phyloP scores from a whole-genome alignment of 2,797 vertebrate species.

The Linurgus olivaceus region DNA sequence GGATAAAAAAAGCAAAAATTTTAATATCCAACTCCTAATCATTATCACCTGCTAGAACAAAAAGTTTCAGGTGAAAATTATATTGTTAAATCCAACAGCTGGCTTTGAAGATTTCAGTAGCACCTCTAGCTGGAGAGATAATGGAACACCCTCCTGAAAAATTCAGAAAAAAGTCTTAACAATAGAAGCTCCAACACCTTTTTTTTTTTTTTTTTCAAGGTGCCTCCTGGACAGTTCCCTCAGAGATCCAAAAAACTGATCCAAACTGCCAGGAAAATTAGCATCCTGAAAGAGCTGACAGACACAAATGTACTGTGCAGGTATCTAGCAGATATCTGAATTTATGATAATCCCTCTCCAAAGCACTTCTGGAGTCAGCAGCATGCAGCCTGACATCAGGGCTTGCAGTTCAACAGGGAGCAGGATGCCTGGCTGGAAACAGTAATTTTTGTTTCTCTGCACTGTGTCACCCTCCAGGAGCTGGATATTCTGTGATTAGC shows the following conservation, averaged over 20 bases:
- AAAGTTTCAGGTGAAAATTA: slow-evolving; percentile 64
- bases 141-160: slow-evolving; percentile 27
- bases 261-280: neutral
- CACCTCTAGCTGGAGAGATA: slow-evolving; percentile 41
- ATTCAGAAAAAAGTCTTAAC: neutral
- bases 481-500: neutral
- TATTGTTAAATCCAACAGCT: slow-evolving; percentile 41
- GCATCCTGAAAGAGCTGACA: neutral
- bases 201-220: neutral
- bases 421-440: neutral
- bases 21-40: slow-evolving; percentile 21
- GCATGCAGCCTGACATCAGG: neutral
- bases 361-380: neutral
- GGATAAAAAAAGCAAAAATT: neutral
- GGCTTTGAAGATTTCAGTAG: slow-evolving; percentile 24
- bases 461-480: neutral
- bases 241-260: neutral
- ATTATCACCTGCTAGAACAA: slow-evolving; percentile 56
- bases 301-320: neutral
- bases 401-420: neutral
- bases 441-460: neutral
- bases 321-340: neutral
- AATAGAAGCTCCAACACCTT: neutral
- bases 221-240: neutral
- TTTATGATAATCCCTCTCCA: neutral